Evolutionary conservation across 30 jellyfish, hydroid and myxozoan genomes (phyloP), one percentile per base, ranked within the genome.

Genomic region (Clytia hemisphaerica): DNA sequence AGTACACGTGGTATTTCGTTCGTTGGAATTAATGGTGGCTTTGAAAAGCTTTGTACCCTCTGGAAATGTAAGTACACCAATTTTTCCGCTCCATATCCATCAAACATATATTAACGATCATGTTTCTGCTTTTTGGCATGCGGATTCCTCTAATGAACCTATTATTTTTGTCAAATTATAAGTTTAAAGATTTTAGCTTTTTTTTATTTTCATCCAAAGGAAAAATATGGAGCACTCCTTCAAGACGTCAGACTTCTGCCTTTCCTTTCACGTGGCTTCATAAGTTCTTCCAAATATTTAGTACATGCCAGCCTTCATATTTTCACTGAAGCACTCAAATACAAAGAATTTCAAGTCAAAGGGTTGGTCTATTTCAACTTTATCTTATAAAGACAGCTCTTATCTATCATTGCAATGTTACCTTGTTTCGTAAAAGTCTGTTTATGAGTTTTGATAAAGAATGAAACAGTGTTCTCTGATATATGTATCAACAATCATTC

Each of bases 301-400:
- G 81, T 69, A 22, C 81, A 69, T 69, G 81, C 81, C 3, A 45
- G 77, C 16, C 33, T 69, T 29, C 81, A 69, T 50, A 69, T 69
- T 16, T 50, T 42, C 29, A 75, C 78, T 6, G 81, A 69, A 53
- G 81, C 54, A 19, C 19, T 69, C 0, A 69, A 69, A 49, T n/a
- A 33, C 12, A 69, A 18, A 69, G 81, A 69, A 9, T 69, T 69
- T 49, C 75, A 37, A 22, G 30, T 35, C 2, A 69, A 69, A 69
- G 49, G 49, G 81, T 69, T 14, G 34, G 67, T 26, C n/a, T 26
- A 19, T 58, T 58, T 51, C 36, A 42, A 42, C 12, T 12, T 18
- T 2, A 48, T 2, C n/a, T n/a, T n/a, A n/a, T n/a, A n/a, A n/a
- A n/a, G n/a, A n/a, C n/a, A n/a, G n/a, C n/a, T n/a, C n/a, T n/a